A percentile compares a stretch with the other conserved stretches of the same genome.
Evolutionary conservation across 1,140 invertebrate genomes (phyloP).

Genomic region (Stegodyphus dumicola): DNA sequence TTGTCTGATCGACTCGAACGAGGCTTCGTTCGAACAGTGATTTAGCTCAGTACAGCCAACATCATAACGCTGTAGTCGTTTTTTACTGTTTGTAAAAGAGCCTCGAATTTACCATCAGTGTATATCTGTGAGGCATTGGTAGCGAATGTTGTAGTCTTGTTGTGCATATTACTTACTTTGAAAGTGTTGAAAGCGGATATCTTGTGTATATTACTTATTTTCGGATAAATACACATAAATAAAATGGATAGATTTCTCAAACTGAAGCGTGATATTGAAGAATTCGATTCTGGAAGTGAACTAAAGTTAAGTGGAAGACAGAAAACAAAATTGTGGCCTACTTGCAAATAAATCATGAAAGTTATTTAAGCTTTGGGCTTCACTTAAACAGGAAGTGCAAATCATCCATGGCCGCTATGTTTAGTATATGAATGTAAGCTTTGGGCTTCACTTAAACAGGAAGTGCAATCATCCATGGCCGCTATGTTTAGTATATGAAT

Average conservation of each 20-base stretch:
- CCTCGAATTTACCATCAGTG: too few relatives aligned
- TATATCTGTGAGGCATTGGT: too few relatives aligned
- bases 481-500: too few relatives aligned
- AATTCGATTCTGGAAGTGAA: not conserved
- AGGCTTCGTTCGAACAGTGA: too few relatives aligned
- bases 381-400: too few relatives aligned
- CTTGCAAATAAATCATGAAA: not conserved
- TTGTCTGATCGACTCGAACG: not conserved
- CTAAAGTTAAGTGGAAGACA: not conserved
- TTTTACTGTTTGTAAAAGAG: too few relatives aligned
- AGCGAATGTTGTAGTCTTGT: not conserved
- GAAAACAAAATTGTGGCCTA: not conserved
- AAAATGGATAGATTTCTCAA: conserved; percentile 14
- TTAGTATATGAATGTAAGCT: too few relatives aligned
- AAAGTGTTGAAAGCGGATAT: conserved; percentile 1
- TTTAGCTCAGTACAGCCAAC: not conserved
- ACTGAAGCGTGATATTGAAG: not conserved
- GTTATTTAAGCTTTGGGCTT: too few relatives aligned
- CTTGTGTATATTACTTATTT: not conserved
- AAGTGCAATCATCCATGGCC: too few relatives aligned
- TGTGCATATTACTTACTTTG: conserved; percentile 12
- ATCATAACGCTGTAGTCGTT: too few relatives aligned
- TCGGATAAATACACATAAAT: not conserved
- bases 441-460: too few relatives aligned
- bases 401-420: too few relatives aligned